Conservation (phyloP, 2,888 invertebrate genomes). For the Panopea generosa region DNA sequence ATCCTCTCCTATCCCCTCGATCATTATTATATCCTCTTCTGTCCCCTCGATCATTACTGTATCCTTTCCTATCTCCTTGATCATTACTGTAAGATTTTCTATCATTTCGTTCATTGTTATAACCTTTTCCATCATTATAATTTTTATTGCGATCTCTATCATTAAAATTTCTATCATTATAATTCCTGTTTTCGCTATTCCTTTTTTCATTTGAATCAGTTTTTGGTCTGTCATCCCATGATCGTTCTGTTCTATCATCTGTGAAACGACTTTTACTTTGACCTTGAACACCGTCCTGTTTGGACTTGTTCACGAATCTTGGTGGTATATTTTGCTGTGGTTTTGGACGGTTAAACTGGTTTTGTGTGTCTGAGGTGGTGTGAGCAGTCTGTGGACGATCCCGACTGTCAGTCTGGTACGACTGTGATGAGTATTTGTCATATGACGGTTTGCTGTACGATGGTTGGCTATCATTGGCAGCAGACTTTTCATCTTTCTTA, state of each 20-base stretch:
- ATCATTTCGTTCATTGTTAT: background rate
- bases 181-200: conserved; percentile 36
- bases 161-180: conserved; percentile 36
- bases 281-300: conserved; percentile 42
- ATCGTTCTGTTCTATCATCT: conserved; percentile 53
- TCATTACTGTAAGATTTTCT: background rate
- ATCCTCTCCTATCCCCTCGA: conserved; percentile 22
- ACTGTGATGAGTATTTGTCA: background rate
- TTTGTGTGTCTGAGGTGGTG: conserved; percentile 14
- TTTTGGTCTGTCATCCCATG: conserved; percentile 43
- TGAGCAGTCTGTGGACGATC: background rate
- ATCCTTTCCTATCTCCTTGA: background rate
- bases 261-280: conserved; percentile 38
- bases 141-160: conserved; percentile 30
- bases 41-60: conserved; percentile 14
- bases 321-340: conserved; percentile 59
- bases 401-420: background rate
- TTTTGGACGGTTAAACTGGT: conserved; percentile 52
- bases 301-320: conserved; percentile 60
- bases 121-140: conserved; percentile 13
- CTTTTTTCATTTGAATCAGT: conserved; percentile 32
- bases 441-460: no score
- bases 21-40: conserved; percentile 20
- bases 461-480: background rate
- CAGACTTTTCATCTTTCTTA: conserved; percentile 28